Conservation (phyloP, 2,888 invertebrate species). For the Noctua pronuba region DNA sequence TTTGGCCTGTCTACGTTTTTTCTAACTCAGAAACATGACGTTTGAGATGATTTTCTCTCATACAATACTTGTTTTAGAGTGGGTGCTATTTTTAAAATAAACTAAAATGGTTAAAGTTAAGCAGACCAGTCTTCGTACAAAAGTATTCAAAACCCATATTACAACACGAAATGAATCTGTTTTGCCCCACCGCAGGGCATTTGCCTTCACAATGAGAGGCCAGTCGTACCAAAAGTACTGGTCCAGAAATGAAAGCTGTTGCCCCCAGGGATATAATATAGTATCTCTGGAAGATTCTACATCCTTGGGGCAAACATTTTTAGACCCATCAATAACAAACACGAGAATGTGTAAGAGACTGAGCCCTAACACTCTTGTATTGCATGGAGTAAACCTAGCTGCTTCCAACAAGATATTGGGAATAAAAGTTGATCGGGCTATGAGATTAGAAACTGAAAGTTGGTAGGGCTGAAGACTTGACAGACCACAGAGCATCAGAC, state of each 20-base stretch:
- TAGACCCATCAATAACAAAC: not conserved
- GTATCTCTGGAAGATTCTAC: not conserved
- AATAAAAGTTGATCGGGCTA: not conserved
- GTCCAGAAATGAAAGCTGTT: not conserved
- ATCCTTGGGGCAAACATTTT: not conserved
- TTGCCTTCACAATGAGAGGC: not conserved
- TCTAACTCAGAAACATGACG: not conserved
- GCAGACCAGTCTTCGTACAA: not conserved
- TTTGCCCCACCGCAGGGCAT: not conserved
- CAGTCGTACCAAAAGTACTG: not conserved
- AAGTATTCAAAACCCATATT: not conserved
- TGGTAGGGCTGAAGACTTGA: not conserved
- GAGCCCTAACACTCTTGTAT: not conserved
- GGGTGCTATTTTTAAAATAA: not conserved
- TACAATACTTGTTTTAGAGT: not conserved
- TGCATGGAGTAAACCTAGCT: not conserved
- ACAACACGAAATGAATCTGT: not conserved
- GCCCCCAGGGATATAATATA: not conserved
- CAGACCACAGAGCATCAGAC: not conserved
- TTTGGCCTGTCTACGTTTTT: not conserved
- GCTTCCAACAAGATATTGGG: not conserved
- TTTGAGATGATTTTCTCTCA: not conserved
- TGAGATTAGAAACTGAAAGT: not conserved
- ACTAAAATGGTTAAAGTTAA: not conserved
- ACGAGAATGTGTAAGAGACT: not conserved